phyloP scores from a whole-genome alignment of 2,888 invertebrate genomes.

The Tachystola acroxantha region DNA sequence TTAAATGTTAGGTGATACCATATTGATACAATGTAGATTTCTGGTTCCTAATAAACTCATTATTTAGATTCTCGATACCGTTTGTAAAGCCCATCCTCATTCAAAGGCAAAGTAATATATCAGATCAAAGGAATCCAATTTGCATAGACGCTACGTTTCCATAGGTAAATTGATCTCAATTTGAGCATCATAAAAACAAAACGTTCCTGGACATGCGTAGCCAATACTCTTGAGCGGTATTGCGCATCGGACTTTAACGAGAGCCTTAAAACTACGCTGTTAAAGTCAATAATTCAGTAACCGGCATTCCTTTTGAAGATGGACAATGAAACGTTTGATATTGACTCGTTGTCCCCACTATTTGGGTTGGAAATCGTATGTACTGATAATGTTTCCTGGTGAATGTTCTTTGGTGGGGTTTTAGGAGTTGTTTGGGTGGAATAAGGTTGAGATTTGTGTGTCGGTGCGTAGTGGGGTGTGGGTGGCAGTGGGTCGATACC shows the following conservation, averaged over 20 bases:
- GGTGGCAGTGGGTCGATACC: conserved; percentile 66
- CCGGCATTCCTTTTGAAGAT: conserved; percentile 28
- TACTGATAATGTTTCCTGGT: conserved; percentile 18
- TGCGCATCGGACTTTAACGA: conserved; percentile 23
- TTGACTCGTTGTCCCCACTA: conserved; percentile 48
- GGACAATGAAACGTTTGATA: conserved; percentile 38
- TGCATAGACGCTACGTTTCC: conserved; percentile 11
- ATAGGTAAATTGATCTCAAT: conserved; percentile 26
- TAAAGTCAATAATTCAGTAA: conserved; percentile 66
- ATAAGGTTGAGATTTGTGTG: conserved; percentile 60
- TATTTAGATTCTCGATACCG: too few relatives aligned
- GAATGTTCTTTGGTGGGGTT: conserved; percentile 22
- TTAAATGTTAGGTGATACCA: too few relatives aligned
- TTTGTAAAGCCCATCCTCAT: not conserved
- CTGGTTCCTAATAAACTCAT: too few relatives aligned
- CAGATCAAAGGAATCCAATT: conserved; percentile 10
- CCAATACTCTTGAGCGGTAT: conserved; percentile 32
- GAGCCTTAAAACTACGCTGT: conserved; percentile 48
- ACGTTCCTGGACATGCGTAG: conserved; percentile 68
- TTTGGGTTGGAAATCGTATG: conserved; percentile 60
- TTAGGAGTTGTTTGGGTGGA: conserved; percentile 30
- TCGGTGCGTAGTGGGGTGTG: conserved; percentile 29
- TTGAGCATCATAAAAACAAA: conserved; percentile 43
- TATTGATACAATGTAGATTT: too few relatives aligned
- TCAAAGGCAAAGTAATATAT: not conserved